phyloP scores from a whole-genome alignment of 53 echinoderm and acorn worm genomes.

The Apostichopus leukothele region DNA sequence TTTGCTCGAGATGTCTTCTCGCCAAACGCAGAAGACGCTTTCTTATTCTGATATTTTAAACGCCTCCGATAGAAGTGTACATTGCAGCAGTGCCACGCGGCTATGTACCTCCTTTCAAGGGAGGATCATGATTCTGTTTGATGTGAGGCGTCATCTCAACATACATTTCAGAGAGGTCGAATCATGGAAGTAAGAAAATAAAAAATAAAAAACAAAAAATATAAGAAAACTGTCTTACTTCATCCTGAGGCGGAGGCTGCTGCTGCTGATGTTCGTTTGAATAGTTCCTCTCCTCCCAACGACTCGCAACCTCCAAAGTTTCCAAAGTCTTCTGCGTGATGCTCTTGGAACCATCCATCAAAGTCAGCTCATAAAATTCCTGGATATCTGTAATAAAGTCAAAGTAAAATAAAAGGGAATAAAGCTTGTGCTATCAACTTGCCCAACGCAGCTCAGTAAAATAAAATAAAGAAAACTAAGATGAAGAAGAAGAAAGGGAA shows the following conservation, averaged over 20 bases:
- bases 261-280: neutral
- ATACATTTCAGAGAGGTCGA: neutral
- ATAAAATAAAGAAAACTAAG: no score
- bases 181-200: no score
- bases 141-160: neutral
- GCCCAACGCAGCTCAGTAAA: no score
- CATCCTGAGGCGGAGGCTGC: conserved; percentile 4
- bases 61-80: no score
- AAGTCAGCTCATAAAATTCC: conserved; percentile 93
- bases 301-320: conserved; percentile 82
- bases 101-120: neutral
- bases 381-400: conserved; percentile 76
- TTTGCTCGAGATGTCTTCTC: no score
- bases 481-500: no score
- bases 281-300: conserved; percentile 77
- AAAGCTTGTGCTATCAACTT: no score
- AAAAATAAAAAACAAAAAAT: neutral
- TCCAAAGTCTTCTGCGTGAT: conserved; percentile 95
- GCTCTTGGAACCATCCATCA: conserved; percentile 92
- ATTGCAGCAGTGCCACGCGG: neutral
- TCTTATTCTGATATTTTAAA: no score
- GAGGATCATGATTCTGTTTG: neutral
- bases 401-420: neutral
- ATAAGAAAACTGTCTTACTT: conserved; percentile 3
- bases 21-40: no score